Conservation (phyloP, 2,113 vertebrate species). For the Polypterus bichir region DNA sequence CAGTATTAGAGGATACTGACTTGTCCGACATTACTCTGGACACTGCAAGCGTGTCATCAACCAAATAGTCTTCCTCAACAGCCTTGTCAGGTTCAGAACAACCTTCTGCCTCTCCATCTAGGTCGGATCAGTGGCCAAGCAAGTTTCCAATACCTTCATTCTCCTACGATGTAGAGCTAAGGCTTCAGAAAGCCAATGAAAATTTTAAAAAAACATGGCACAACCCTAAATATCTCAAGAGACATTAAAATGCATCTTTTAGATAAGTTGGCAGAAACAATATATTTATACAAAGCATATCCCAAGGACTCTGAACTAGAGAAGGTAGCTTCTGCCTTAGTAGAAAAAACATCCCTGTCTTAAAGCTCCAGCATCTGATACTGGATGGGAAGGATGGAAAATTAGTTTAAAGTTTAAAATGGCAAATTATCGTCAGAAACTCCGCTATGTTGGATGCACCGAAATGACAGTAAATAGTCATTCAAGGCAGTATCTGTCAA, state of each 20-base stretch:
- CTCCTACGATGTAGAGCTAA: slow-evolving; percentile 15
- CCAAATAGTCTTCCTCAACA: slow-evolving; percentile 2
- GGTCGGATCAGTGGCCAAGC: slow-evolving; percentile 15
- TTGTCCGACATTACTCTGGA: slow-evolving; percentile 8
- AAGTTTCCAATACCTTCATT: slow-evolving; percentile 8
- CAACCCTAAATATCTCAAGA: slow-evolving; percentile 12
- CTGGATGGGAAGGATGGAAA: slow-evolving; percentile 15
- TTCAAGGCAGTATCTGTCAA: no score
- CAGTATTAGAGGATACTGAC: no score
- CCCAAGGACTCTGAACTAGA: slow-evolving; percentile 17
- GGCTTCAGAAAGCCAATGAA: slow-evolving; percentile 15
- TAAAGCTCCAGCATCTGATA: slow-evolving; percentile 7
- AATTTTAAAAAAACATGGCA: background rate
- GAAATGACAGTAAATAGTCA: slow-evolving; percentile 2
- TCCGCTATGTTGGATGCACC: slow-evolving; percentile 8
- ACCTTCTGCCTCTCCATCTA: background rate
- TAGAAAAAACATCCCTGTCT: slow-evolving; percentile 15
- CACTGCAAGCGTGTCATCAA: slow-evolving; percentile 13
- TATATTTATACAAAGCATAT: slow-evolving; percentile 20
- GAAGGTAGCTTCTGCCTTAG: slow-evolving; percentile 16
- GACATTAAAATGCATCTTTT: slow-evolving; percentile 21
- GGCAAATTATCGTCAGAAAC: background rate
- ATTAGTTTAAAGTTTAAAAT: slow-evolving; percentile 11
- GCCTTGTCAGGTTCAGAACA: no score
- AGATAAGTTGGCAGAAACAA: slow-evolving; percentile 15